A percentile compares a stretch with the other conserved stretches of the same genome.
phyloP scores from a whole-genome alignment of 2,113 vertebrate genomes.

The Coptodon bakossiorum region DNA sequence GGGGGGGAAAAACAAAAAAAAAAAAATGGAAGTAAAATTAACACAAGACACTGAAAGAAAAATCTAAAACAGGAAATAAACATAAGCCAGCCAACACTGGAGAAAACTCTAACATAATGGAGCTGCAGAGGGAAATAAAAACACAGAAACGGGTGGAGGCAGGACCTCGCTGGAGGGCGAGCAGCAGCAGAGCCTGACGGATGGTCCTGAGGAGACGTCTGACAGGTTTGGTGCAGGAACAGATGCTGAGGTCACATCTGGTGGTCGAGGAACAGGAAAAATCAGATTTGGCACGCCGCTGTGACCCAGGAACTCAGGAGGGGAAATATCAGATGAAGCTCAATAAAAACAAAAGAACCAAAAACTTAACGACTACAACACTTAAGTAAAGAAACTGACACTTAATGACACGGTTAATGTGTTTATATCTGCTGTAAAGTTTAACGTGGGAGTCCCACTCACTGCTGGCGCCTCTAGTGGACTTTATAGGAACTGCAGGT shows the following conservation, averaged over 20 bases:
- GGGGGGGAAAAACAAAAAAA: no score
- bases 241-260: not conserved
- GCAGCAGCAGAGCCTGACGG: not conserved
- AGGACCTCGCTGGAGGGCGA: fast-evolving
- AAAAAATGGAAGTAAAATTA: not conserved
- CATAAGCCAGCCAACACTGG: not conserved
- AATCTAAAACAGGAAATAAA: not conserved
- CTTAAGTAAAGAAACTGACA: not conserved
- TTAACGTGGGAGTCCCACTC: fast-evolving
- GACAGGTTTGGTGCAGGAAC: not conserved
- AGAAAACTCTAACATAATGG: not conserved
- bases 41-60: not conserved
- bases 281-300: not conserved
- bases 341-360: not conserved
- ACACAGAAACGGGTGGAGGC: not conserved
- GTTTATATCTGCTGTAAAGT: not conserved
- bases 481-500: not conserved
- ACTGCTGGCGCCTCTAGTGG: not conserved
- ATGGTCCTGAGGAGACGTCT: not conserved
- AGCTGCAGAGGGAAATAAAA: not conserved
- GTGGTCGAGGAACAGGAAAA: not conserved
- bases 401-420: not conserved
- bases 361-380: not conserved
- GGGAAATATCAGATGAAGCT: not conserved
- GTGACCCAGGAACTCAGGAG: not conserved